Percentiles rank a stretch among this genome's conserved stretches.
Conservation (phyloP, 2,888 invertebrate genomes). For the Acleris laterana region DNA sequence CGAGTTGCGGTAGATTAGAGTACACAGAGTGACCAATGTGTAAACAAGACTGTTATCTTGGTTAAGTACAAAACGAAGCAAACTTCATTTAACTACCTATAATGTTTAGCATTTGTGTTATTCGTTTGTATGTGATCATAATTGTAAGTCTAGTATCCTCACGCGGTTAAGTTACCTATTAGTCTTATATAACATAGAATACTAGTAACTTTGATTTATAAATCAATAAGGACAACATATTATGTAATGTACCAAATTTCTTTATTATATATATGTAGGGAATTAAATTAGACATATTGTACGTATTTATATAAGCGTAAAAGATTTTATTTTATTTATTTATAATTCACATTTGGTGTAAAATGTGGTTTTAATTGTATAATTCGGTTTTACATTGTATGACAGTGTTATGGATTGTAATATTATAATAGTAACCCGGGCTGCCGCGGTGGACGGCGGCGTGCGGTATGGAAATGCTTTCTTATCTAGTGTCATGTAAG, state of each 20-base stretch:
- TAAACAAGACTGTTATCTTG: constrained; percentile 76
- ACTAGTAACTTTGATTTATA: background rate
- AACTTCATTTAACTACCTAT: constrained; percentile 23
- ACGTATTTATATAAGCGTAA: constrained; percentile 65
- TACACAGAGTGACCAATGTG: constrained; percentile 71
- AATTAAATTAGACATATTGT: constrained; percentile 24
- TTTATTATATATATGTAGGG: constrained; percentile 13
- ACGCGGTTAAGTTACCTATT: constrained; percentile 79
- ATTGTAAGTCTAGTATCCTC: constrained; percentile 54
- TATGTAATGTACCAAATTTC: constrained; percentile 10
- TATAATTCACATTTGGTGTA: constrained; percentile 44
- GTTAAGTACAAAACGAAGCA: constrained; percentile 72
- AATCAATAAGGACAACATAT: constrained; percentile 4
- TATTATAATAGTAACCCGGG: no score
- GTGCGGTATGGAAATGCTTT: constrained; percentile 1
- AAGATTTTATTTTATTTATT: constrained; percentile 69
- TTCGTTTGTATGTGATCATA: constrained; percentile 31
- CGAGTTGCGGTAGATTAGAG: constrained; percentile 35
- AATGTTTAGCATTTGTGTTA: constrained; percentile 41
- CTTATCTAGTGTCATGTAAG: constrained; percentile 24
- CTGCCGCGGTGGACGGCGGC: background rate
- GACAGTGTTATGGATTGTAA: constrained; percentile 13
- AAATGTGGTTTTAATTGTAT: constrained; percentile 37
- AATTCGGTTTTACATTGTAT: constrained; percentile 30
- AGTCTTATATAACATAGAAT: constrained; percentile 41